phyloP scores from a whole-genome alignment of 2,888 invertebrate genomes.

The Oscheius onirici region DNA sequence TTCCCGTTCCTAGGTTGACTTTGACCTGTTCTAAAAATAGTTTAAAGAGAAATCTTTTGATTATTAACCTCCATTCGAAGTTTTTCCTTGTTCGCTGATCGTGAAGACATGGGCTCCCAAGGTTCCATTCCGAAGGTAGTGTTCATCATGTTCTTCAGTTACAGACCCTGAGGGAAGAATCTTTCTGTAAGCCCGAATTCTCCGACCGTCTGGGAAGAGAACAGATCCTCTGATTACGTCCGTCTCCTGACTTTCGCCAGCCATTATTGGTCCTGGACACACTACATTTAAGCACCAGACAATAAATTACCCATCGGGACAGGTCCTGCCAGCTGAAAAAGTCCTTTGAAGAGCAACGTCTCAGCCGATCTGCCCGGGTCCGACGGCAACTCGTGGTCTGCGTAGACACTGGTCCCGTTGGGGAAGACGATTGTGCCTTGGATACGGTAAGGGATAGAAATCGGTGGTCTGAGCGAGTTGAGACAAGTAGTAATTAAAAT shows the following conservation, averaged over 20 bases:
- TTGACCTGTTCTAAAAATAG: neutral
- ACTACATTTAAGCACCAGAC: neutral
- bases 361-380: neutral
- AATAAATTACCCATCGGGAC: neutral
- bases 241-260: neutral
- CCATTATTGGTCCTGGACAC: neutral
- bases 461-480: neutral
- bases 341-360: constrained; percentile 1
- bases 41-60: neutral
- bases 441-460: constrained; percentile 17
- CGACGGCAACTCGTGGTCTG: constrained; percentile 15
- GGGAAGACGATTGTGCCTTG: constrained; percentile 20
- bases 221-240: constrained; percentile 11
- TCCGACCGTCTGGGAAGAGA: constrained; percentile 22
- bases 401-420: constrained; percentile 25
- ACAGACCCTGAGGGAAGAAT: neutral
- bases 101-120: constrained; percentile 19
- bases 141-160: neutral
- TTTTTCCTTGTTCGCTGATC: neutral
- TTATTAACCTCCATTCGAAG: neutral
- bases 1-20: neutral
- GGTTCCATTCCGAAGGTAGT: constrained; percentile 5
- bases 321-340: constrained; percentile 17
- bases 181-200: constrained; percentile 7
- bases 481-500: neutral